Evolutionary conservation across 2,888 invertebrate species (phyloP).

Genomic region (Sipunculus nudus): DNA sequence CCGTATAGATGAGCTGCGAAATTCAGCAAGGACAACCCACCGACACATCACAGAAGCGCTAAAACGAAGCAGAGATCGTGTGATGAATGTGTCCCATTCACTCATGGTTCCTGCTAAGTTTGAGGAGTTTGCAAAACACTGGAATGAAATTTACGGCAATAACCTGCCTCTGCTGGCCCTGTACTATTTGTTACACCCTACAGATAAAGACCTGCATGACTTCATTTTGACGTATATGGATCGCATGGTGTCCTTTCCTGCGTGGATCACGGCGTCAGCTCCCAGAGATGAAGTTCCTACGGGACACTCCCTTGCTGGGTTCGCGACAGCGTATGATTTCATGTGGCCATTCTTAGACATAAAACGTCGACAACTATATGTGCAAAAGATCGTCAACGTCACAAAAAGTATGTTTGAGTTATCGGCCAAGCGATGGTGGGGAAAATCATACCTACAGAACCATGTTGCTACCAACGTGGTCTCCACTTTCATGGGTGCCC

Average conservation of each 20-base stretch:
- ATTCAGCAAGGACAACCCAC: too few species aligned
- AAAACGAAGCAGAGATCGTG: too few species aligned
- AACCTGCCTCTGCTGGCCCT: constrained; percentile 14
- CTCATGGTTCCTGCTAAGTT: constrained; percentile 4
- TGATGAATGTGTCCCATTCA: too few species aligned
- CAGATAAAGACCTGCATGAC: background rate
- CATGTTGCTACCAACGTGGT: constrained; percentile 22
- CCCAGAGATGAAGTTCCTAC: constrained; percentile 16
- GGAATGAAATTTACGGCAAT: constrained; percentile 21
- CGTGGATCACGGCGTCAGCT: constrained; percentile 3
- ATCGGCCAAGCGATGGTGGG: constrained; percentile 9
- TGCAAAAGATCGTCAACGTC: background rate
- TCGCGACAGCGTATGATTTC: constrained; percentile 14
- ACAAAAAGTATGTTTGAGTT: background rate
- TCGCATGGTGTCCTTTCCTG: background rate
- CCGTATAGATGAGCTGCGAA: too few species aligned
- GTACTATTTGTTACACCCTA: background rate
- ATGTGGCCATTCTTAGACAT: background rate
- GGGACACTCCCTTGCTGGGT: constrained; percentile 8
- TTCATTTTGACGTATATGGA: constrained; percentile 5
- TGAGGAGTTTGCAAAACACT: background rate
- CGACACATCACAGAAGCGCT: too few species aligned
- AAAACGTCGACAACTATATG: background rate
- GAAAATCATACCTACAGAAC: constrained; percentile 13
- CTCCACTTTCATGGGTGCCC: constrained; percentile 12